Base-by-base conservation (phyloP, 2,888 invertebrate genomes). In the Diplazon laetatorius region DNA sequence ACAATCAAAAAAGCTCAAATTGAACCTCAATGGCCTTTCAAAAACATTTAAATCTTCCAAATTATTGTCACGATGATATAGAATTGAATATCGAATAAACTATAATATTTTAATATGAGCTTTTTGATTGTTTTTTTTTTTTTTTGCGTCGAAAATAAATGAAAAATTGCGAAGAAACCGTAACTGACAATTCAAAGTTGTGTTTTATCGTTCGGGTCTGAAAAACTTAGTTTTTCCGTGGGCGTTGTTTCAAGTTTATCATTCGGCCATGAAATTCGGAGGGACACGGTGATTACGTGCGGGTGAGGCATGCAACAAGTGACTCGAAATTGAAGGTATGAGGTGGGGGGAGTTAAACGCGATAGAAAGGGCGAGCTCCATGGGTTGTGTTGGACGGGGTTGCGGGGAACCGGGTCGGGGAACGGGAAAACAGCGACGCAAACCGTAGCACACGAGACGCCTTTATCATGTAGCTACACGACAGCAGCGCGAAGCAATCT, bases 281-380 rank as follows among this genome's bases (percentile, higher is more conserved):
- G 66, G 60, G 60, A 76, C 48, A 60, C 68, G 69, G 70, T 78
- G 63, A 69, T 74, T 73, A 69, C 46, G 63, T 68, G 55, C 55
- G 63, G 62, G 65, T 39, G 46, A 77, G 78, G 79, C 83, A 85
- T 84, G 87, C 87, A 87, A 87, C 87, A 87, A 87, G 87, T 87
- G 87, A 82, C 85, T 82, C 82, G n/a, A 81, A 83, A 84, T 83
- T 80, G 84, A 78, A 84, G 83, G 83, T 81, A 82, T 80, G 82
- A 80, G 80, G 82, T 63, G 66, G 76, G 78, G 76, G 78, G 79
- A 76, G 82, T 77, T 69, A 65, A 80, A 74, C 66, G 80, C 68
- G 80, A 78, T n/a, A n/a, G 82, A 80, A 80, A 81, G 82, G 78
- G 79, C 71, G 72, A 70, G 62, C 46, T 39, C n/a, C n/a, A n/a